Evolutionary conservation across 2,888 invertebrate genomes (phyloP), one percentile per base, ranked within the genome.

Genomic region (Rhagonycha fulva): DNA sequence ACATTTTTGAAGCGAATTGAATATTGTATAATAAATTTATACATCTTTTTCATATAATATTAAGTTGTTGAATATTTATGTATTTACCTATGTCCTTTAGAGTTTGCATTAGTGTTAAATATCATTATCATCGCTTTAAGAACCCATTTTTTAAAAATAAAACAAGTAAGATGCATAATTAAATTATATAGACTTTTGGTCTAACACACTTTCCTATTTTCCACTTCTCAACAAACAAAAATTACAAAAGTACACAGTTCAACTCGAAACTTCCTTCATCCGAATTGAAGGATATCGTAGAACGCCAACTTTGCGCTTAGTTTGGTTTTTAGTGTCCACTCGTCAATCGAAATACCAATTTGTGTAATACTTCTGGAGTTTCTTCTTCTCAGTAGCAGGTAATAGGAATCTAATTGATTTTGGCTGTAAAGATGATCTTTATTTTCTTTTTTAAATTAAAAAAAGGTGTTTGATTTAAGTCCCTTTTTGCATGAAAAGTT

Each of bases 21-120:
- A 81, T 80, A 84, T 82, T 84, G 83, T 85, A 83, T 82, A 82
- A 81, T 79, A 82, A 84, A 82, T 84, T 85, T 85, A 85, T 84
- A 84, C 83, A 84, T 83, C 82, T 82, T 86, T 85, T 86, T 84
- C 84, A 81, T 85, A 83, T 76, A 73, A 76, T 76, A 85, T 85
- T 86, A 86, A 83, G 85, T 87, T 84, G 83, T 82, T 84, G 84
- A 84, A 82, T 82, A 84, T 85, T 85, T 85, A 86, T 86, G 84
- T 86, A 87, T 84, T 86, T 86, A 87, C 85, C 80, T 82, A 82
- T 83, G 86, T 86, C 84, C 84, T 84, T 86, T 86, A 84, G 85
- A 84, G 82, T 86, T 87, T 87, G 87, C 87, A 87, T 87, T 87
- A 88, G 87, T 87, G 86, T 87, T 88, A 87, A 82, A 83, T 83